Conservation (phyloP, 2,113 vertebrate genomes). For the Pterocles orientalis region DNA sequence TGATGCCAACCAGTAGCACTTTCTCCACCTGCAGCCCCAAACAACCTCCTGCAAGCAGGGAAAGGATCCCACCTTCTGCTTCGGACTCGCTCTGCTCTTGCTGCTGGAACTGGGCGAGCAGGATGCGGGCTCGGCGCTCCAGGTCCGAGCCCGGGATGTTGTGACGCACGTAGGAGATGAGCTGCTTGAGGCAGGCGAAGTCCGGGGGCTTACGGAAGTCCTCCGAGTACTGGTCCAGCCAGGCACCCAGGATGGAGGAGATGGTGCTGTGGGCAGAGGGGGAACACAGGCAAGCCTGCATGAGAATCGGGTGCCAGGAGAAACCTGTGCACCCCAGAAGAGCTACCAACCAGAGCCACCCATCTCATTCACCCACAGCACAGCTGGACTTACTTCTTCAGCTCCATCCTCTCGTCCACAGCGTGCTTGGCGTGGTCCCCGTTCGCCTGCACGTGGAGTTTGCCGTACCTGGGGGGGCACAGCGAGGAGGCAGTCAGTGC, state of each 20-base stretch:
- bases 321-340: background rate
- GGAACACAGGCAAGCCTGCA: accelerated
- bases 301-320: background rate
- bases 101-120: slow-evolving; percentile 91
- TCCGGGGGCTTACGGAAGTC: slow-evolving; percentile 93
- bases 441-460: slow-evolving; percentile 81
- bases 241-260: slow-evolving; percentile 96
- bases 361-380: background rate
- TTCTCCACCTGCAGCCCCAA: background rate
- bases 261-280: slow-evolving; percentile 79
- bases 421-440: slow-evolving; percentile 80
- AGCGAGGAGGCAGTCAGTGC: background rate
- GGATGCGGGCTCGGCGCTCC: slow-evolving; percentile 90
- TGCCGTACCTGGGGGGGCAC: slow-evolving; percentile 84
- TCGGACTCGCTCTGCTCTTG: slow-evolving; percentile 82
- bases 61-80: slow-evolving; percentile 77
- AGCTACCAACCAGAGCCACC: background rate
- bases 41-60: accelerated
- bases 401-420: slow-evolving; percentile 87
- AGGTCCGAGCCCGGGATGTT: slow-evolving; percentile 93
- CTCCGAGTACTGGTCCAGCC: slow-evolving; percentile 98
- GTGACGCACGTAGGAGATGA: slow-evolving; percentile 88
- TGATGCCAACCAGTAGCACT: background rate
- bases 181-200: slow-evolving; percentile 89
- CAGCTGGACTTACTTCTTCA: slow-evolving; percentile 86